A percentile compares a stretch with the other conserved stretches of the same genome.
Conservation (phyloP, 1,140 invertebrate species). For the Drosophila nigrodunni region DNA sequence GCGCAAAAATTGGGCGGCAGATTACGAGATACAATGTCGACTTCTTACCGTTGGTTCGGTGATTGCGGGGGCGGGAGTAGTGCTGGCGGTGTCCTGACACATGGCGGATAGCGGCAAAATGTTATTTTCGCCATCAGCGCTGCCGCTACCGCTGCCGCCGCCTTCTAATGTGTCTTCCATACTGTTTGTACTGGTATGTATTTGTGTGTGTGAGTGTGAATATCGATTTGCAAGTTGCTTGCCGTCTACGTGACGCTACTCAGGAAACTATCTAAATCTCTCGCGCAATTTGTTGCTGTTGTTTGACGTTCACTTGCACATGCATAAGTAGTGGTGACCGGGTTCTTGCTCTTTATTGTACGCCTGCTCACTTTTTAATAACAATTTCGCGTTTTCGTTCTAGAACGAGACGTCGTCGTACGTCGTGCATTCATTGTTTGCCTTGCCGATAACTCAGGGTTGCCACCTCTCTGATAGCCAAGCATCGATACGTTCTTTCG, state of each 20-base stretch:
- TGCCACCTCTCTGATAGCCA: conserved; percentile 8
- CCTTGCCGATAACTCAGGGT: conserved; percentile 51
- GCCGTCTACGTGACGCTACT: conserved; percentile 76
- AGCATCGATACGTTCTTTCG: conserved; percentile 11
- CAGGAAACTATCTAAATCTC: conserved; percentile 60
- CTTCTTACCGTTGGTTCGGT: conserved; percentile 30
- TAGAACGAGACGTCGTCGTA: conserved; percentile 49
- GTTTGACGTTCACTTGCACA: conserved; percentile 36
- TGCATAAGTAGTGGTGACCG: conserved; percentile 55
- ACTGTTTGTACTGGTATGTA: conserved; percentile 54
- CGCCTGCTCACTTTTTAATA: conserved; percentile 47
- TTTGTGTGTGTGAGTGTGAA: conserved; percentile 53
- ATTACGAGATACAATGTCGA: conserved; percentile 19
- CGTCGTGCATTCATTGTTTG: conserved; percentile 56
- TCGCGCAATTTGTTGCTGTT: conserved; percentile 43
- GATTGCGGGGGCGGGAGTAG: background rate
- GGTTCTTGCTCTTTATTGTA: conserved; percentile 37
- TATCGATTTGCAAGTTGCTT: conserved; percentile 68
- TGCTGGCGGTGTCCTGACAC: conserved; percentile 43
- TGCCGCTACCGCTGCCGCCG: conserved; percentile 26
- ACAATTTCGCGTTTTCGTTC: conserved; percentile 56
- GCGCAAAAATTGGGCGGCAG: conserved; percentile 45
- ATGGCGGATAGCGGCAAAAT: conserved; percentile 43
- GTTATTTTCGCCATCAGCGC: conserved; percentile 61
- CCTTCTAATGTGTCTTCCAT: conserved; percentile 70